Evolutionary conservation across 2,113 vertebrate species (phyloP).

Genomic region (Cryptoleucopteryx plumbea): DNA sequence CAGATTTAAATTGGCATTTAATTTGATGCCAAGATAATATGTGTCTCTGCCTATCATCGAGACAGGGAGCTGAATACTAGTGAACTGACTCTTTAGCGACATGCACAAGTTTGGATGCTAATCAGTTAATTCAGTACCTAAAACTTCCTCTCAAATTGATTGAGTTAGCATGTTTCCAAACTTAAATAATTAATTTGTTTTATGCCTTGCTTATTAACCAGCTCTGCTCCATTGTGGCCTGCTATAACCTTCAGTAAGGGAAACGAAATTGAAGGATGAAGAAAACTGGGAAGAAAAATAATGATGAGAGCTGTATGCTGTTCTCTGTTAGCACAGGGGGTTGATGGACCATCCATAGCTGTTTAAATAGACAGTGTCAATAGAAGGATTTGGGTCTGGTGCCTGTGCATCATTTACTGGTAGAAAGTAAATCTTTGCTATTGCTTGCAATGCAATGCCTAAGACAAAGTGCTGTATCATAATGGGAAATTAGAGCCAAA

Average conservation of each 20-base stretch:
- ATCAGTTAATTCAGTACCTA: background rate
- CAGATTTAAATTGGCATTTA: background rate
- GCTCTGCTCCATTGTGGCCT: background rate
- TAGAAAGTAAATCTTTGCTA: background rate
- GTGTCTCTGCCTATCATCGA: background rate
- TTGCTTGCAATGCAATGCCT: background rate
- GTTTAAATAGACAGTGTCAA: background rate
- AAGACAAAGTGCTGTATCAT: background rate
- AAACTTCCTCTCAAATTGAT: background rate
- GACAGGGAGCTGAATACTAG: background rate
- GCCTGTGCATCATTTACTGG: background rate
- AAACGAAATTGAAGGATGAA: background rate
- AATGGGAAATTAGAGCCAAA: background rate
- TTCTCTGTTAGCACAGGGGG: background rate
- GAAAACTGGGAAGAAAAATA: background rate
- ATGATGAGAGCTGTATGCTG: background rate
- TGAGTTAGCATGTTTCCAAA: background rate
- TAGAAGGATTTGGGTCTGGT: background rate
- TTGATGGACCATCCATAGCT: background rate
- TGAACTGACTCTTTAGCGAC: background rate
- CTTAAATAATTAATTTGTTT: background rate
- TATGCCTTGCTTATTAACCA: background rate
- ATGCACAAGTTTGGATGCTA: background rate
- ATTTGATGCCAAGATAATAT: background rate
- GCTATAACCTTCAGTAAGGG: background rate